Evolutionary conservation across 1,140 invertebrate genomes (phyloP).

Genomic region (Drosophila mauritiana): DNA sequence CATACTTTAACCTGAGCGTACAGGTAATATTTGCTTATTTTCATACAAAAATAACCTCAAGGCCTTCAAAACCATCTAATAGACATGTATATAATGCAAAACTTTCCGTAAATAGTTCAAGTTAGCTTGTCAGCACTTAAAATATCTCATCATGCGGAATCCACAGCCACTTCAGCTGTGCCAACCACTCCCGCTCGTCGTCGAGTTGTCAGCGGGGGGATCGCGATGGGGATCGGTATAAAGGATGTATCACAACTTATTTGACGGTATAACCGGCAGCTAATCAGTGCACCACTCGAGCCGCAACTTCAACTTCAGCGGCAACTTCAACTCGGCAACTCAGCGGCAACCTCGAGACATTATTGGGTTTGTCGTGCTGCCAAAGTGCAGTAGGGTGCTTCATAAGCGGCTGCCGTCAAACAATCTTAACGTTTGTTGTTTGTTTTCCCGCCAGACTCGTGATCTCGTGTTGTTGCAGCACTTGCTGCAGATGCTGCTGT

Average conservation of each 20-base stretch:
- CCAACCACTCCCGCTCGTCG: background rate
- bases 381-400: slow-evolving; percentile 51
- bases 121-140: background rate
- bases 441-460: slow-evolving; percentile 29
- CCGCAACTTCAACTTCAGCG: slow-evolving; percentile 23
- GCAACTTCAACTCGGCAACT: slow-evolving; percentile 1
- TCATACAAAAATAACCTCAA: too few species aligned
- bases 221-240: background rate
- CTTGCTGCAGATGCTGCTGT: background rate
- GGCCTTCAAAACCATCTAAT: too few species aligned
- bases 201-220: slow-evolving; percentile 5
- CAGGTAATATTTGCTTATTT: too few species aligned
- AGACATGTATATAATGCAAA: too few species aligned
- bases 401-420: slow-evolving; percentile 59
- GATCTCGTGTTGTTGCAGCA: background rate
- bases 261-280: slow-evolving; percentile 34
- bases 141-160: slow-evolving; percentile 20
- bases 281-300: slow-evolving; percentile 42
- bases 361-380: slow-evolving; percentile 46
- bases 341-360: slow-evolving; percentile 29
- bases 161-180: slow-evolving; percentile 31
- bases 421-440: slow-evolving; percentile 61
- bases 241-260: slow-evolving; percentile 28
- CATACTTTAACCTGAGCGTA: too few species aligned
- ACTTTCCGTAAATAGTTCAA: slow-evolving; percentile 5